Evolutionary conservation across 2,888 invertebrate genomes (phyloP).

Genomic region (Torymus auratus): DNA sequence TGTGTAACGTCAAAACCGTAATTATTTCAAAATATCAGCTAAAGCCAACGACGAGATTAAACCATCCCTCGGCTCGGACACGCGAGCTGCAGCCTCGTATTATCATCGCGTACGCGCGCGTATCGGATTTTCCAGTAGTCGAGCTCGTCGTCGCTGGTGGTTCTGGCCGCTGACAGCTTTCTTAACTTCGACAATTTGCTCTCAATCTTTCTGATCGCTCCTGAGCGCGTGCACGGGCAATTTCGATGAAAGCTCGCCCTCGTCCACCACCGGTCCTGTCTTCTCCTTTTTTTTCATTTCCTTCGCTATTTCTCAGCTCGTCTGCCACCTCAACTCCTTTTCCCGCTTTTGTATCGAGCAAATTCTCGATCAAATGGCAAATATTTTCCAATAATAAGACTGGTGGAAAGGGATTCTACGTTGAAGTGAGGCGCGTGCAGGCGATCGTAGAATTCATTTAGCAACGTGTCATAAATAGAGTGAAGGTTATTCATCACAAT

Average conservation of each 20-base stretch:
- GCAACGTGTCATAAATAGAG: background rate
- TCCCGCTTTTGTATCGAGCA: constrained; percentile 18
- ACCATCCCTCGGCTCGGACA: too few relatives aligned
- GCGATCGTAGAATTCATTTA: too few relatives aligned
- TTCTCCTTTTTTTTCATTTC: constrained; percentile 3
- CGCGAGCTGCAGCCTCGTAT: background rate
- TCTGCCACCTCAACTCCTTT: constrained; percentile 16
- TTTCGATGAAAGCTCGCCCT: constrained; percentile 53
- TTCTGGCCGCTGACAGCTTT: constrained; percentile 61
- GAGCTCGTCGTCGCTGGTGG: constrained; percentile 4
- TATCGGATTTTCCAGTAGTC: constrained; percentile 59
- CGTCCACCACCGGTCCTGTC: constrained; percentile 5
- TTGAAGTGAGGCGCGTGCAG: too few relatives aligned
- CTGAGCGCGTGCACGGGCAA: constrained; percentile 22
- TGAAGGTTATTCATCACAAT: background rate
- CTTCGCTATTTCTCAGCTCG: background rate
- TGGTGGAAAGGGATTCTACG: too few relatives aligned
- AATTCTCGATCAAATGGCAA: constrained; percentile 21
- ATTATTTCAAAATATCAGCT: too few relatives aligned
- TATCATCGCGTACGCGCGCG: constrained; percentile 20
- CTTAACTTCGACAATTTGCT: constrained; percentile 61
- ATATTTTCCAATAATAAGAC: constrained; percentile 27
- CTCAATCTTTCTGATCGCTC: constrained; percentile 46
- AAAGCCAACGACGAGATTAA: too few relatives aligned
- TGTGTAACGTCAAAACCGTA: too few relatives aligned